Conservation (phyloP, 2,797 vertebrate species). For the Chiroxiphia lanceolata region DNA sequence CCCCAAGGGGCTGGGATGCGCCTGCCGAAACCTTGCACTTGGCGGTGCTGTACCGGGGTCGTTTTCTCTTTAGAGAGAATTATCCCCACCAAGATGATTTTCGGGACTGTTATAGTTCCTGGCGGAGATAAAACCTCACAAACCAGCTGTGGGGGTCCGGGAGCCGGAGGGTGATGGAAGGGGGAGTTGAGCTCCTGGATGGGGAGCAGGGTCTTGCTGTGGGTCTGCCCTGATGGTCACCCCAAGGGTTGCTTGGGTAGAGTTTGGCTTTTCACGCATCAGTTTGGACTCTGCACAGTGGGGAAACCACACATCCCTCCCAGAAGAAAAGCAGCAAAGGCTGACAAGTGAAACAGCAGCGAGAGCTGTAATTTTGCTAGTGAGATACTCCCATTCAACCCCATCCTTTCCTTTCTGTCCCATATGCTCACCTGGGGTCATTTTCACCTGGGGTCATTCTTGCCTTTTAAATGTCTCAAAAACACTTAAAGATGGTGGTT, state of each 20-base stretch:
- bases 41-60: accelerated
- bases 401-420: neutral
- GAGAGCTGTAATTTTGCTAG: neutral
- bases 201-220: neutral
- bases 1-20: neutral
- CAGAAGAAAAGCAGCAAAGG: neutral
- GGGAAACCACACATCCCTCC: neutral
- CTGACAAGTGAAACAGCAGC: neutral
- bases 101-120: accelerated
- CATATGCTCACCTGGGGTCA: neutral
- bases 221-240: neutral
- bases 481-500: neutral
- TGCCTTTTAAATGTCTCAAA: neutral
- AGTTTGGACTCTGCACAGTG: neutral
- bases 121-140: neutral
- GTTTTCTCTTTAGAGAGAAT: neutral
- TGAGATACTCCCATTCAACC: neutral
- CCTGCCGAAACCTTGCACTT: neutral
- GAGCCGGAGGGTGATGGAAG: accelerated
- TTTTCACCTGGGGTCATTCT: too few relatives aligned
- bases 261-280: neutral
- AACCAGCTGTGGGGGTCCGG: accelerated
- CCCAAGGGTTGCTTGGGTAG: accelerated
- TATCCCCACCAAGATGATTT: neutral
- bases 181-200: neutral